Evolutionary conservation across 2,888 invertebrate species (phyloP).

Genomic region (Nemotelus nigrinus): DNA sequence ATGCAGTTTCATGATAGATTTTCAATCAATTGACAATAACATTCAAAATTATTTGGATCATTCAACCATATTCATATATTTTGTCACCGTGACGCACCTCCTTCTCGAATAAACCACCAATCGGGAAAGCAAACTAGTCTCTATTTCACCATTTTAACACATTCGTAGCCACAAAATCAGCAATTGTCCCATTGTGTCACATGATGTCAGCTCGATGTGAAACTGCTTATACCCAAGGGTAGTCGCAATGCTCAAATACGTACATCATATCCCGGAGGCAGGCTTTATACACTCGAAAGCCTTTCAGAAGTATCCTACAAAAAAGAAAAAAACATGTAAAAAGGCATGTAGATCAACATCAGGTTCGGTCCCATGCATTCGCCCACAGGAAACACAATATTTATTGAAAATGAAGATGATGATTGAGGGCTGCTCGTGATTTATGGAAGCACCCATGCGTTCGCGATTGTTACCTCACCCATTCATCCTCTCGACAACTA

Average conservation of each 20-base stretch:
- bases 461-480: conserved; percentile 44
- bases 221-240: no score
- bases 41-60: no score
- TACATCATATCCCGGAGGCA: no score
- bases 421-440: conserved; percentile 50
- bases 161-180: neutral
- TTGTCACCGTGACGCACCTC: neutral
- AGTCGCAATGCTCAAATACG: no score
- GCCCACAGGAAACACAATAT: conserved; percentile 48
- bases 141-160: conserved; percentile 5
- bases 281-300: no score
- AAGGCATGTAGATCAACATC: neutral
- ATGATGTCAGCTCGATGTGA: no score
- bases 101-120: neutral
- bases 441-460: conserved; percentile 51
- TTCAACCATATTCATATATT: no score
- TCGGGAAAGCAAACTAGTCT: neutral
- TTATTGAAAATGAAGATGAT: conserved; percentile 46
- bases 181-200: neutral
- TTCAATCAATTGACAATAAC: no score
- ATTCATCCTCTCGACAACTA: conserved; percentile 27
- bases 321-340: neutral
- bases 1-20: no score
- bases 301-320: neutral
- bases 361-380: conserved; percentile 18